These are phyloP conservation scores for Tanytarsus gracilentus DNA, from an alignment of 2,888 invertebrate genomes.

Conservation along the genomic window DNA sequence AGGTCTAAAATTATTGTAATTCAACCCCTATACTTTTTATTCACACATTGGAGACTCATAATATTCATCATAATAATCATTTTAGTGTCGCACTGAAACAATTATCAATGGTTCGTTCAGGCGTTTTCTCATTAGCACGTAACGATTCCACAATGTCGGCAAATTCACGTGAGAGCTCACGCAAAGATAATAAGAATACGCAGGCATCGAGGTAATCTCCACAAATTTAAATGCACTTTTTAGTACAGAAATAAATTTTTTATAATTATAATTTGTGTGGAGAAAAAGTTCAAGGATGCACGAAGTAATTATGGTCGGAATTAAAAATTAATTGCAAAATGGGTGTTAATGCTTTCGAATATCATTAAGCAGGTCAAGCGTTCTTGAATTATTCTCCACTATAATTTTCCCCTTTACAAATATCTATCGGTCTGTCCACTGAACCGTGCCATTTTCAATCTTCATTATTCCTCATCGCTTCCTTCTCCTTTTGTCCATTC, in stretches of 20 bases:
- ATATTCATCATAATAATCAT: neutral
- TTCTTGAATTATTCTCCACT: too few species aligned
- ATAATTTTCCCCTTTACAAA: too few species aligned
- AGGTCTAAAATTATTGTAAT: neutral
- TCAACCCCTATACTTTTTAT: neutral
- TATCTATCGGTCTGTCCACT: too few species aligned
- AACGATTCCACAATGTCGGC: constrained; percentile 53
- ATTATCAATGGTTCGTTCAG: constrained; percentile 42
- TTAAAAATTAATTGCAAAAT: too few species aligned
- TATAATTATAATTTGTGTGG: neutral
- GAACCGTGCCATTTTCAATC: too few species aligned
- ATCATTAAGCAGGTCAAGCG: too few species aligned
- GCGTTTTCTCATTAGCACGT: constrained; percentile 43
- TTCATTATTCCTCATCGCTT: too few species aligned
- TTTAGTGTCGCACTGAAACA: constrained; percentile 56
- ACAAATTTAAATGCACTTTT: neutral
- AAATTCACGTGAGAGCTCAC: constrained; percentile 43
- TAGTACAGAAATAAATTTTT: neutral
- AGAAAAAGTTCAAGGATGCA: too few species aligned
- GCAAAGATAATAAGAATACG: constrained; percentile 45
- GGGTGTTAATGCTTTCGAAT: too few species aligned
- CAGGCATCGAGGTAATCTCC: constrained; percentile 42
- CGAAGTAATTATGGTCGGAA: too few species aligned
- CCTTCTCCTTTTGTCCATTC: neutral
- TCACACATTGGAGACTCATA: neutral